A percentile compares a stretch with the other conserved stretches of the same genome.
phyloP scores from a whole-genome alignment of 2,797 vertebrate species.

The Pachyuromys duprasi region DNA sequence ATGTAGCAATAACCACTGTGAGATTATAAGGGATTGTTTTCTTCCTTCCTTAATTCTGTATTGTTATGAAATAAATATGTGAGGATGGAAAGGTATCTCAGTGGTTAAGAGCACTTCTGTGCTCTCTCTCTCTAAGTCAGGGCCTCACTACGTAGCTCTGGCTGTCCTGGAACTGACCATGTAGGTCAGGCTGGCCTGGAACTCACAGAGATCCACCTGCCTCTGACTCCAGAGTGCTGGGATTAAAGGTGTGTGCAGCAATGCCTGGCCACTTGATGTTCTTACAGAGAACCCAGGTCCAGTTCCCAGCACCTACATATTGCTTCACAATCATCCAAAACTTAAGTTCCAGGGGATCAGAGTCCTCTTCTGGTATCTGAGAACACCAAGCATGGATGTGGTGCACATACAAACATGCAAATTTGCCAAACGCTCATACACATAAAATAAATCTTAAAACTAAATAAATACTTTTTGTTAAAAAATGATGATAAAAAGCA shows the following conservation, averaged over 20 bases:
- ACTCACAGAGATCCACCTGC: background rate
- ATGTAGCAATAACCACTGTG: background rate
- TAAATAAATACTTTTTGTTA: background rate
- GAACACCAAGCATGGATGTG: background rate
- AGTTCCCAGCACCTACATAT: background rate
- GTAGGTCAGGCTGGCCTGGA: background rate
- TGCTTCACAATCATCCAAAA: background rate
- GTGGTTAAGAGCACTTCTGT: background rate
- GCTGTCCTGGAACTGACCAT: background rate
- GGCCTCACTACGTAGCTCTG: background rate
- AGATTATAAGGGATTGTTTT: background rate
- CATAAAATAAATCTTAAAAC: background rate
- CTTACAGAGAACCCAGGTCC: background rate
- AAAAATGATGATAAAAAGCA: background rate
- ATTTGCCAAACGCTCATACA: background rate
- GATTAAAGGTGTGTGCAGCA: too few species aligned
- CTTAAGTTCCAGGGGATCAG: background rate
- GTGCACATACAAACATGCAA: background rate
- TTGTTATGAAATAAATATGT: constrained; percentile 6
- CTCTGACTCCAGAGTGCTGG: background rate
- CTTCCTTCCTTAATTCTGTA: constrained; percentile 12
- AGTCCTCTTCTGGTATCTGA: background rate
- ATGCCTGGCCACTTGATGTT: background rate
- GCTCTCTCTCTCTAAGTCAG: background rate
- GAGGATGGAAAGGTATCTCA: background rate